These are phyloP conservation scores for Gila robusta DNA, from an alignment of 2,797 vertebrate species.

Conservation along the genomic window DNA sequence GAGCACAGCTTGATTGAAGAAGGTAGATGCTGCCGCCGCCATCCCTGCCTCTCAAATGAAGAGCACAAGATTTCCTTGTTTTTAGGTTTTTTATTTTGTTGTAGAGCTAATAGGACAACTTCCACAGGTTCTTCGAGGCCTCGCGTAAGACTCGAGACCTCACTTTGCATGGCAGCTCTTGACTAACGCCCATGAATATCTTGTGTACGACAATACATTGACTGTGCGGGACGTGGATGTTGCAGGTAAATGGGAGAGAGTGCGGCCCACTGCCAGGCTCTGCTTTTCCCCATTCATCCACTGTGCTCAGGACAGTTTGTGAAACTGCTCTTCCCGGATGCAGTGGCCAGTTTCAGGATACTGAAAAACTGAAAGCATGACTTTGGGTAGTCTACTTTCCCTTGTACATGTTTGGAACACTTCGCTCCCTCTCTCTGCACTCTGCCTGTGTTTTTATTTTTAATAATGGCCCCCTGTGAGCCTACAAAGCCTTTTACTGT, in stretches of 20 bases:
- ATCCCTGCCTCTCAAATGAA: conserved; percentile 69
- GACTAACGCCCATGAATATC: conserved; percentile 20
- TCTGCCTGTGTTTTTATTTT: conserved; percentile 62
- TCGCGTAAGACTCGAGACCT: conserved; percentile 36
- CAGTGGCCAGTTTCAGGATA: conserved; percentile 72
- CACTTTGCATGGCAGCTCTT: conserved; percentile 64
- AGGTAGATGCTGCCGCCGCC: conserved; percentile 52
- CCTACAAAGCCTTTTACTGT: conserved; percentile 74
- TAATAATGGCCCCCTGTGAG: conserved; percentile 52
- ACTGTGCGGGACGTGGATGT: conserved; percentile 28
- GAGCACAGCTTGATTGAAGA: conserved; percentile 59
- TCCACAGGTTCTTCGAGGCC: conserved; percentile 63
- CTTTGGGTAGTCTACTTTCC: conserved; percentile 59
- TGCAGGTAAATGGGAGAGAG: conserved; percentile 51
- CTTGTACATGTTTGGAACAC: conserved; percentile 73
- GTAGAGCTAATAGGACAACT: conserved; percentile 65
- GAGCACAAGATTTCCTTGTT: conserved; percentile 77
- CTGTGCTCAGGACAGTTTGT: conserved; percentile 65
- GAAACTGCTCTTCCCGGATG: conserved; percentile 61
- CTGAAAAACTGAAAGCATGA: conserved; percentile 66
- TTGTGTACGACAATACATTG: conserved; percentile 7
- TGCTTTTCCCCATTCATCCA: conserved; percentile 46
- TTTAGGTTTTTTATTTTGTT: conserved; percentile 12
- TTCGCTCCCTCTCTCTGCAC: conserved; percentile 62
- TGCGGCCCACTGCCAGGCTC: conserved; percentile 49